Evolutionary conservation across 2,797 vertebrate genomes (phyloP), one percentile per base, ranked within the genome.

Genomic region (Propithecus deckenii): DNA sequence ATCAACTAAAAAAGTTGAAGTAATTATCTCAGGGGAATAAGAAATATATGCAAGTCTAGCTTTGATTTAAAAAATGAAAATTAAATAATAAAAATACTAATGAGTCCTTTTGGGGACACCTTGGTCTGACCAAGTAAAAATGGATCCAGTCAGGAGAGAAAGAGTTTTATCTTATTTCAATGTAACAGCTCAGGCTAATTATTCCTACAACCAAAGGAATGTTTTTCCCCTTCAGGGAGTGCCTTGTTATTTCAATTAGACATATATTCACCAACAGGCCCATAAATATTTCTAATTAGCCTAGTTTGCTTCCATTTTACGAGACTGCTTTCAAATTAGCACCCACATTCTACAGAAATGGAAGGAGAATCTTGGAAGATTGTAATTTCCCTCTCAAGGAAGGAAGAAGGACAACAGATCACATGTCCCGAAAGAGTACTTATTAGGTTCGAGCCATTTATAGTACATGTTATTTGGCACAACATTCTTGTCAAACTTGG

Each of bases 241-340:
- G 87, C 81, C 92, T 57, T 97, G 97, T 98, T 98, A 98, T 98
- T 98, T 98, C 96, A 98, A 97, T 98, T 98, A 98, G 94, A 98
- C 95, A 97, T 84, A 97, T 98, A 98, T 91, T 97, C 96, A 81
- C 95, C 98, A 98, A 98, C 63, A 98, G 98, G 93, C 76, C 96
- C 92, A 97, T 98, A 98, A 98, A 98, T 98, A 98, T 98, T 98
- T 95, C 94, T 98, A 98, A 98, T 98, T 98, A 98, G 97, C 96
- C 96, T 67, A 79, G 84, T 97, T 98, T 97, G 97, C 90, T 93
- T 97, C 97, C 89, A 95, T 96, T 97, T 98, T 98, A 98, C 92
- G 92, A 98, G 89, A 95, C 96, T 97, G 86, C 96, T 95, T 98
- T 98, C 98, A 98, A 78, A 98, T 96, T 98, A 97, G 97, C 92